Conservation (phyloP, 2,113 vertebrate genomes). For the Cricetomys ansorgei region DNA sequence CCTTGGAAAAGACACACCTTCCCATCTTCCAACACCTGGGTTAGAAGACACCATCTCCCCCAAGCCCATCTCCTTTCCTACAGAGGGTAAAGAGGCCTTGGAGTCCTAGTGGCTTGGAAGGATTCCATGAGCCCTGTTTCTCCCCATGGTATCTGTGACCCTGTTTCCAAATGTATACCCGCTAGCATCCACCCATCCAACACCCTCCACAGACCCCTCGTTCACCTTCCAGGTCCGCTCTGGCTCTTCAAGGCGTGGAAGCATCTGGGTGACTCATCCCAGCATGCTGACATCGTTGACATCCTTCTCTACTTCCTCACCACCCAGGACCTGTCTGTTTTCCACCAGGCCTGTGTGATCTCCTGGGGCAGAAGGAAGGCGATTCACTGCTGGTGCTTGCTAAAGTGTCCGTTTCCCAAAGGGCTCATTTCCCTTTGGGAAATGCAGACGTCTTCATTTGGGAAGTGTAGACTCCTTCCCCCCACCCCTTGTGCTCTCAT, state of each 20-base stretch:
- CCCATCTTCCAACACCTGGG: background rate
- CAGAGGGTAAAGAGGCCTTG: background rate
- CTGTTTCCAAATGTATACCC: background rate
- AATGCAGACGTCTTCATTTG: too few relatives aligned
- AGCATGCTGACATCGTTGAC: background rate
- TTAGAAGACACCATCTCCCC: background rate
- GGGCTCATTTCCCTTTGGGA: too few relatives aligned
- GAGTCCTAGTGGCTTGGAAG: background rate
- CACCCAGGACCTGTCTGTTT: background rate
- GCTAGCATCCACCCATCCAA: too few relatives aligned
- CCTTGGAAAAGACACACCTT: conserved; percentile 15
- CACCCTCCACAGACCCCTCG: background rate
- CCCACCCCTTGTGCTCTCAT: background rate
- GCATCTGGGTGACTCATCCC: background rate
- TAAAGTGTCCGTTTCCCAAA: background rate
- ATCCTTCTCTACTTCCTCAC: background rate
- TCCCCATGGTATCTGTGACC: background rate
- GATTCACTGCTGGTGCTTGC: background rate
- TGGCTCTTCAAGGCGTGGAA: background rate
- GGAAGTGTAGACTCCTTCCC: background rate
- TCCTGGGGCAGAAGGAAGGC: background rate
- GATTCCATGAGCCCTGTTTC: background rate
- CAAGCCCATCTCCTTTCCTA: background rate
- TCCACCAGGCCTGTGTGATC: background rate
- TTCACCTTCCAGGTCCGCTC: background rate